Percentiles rank a stretch among this genome's conserved stretches.
phyloP scores from a whole-genome alignment of 2,797 vertebrate genomes.

The Adrianichthys oophorus region DNA sequence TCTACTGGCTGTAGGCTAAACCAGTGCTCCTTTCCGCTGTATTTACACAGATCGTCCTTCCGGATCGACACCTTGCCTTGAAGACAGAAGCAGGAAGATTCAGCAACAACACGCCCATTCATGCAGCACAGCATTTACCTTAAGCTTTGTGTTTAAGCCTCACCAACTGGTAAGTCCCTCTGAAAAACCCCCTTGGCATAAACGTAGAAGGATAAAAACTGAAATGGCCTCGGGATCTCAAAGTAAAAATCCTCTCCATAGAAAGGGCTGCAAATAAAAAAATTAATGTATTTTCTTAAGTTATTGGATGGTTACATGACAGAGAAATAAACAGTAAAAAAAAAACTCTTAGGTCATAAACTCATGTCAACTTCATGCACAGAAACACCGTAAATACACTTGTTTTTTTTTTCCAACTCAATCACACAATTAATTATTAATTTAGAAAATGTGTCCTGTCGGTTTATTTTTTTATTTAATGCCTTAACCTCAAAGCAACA shows the following conservation, averaged over 20 bases:
- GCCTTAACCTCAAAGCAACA: no score
- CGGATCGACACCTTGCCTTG: slow-evolving; percentile 95
- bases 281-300: background rate
- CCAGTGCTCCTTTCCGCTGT: slow-evolving; percentile 93
- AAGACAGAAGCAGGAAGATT: slow-evolving; percentile 28
- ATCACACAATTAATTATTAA: no score
- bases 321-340: background rate
- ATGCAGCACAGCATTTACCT: slow-evolving; percentile 2
- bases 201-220: slow-evolving; percentile 97
- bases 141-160: slow-evolving; percentile 53
- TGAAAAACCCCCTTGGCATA: slow-evolving; percentile 96
- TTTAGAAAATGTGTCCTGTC: no score
- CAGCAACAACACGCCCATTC: slow-evolving; percentile 11
- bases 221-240: slow-evolving; percentile 96
- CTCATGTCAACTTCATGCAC: background rate
- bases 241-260: slow-evolving; percentile 99
- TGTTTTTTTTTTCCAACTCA: no score
- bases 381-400: no score
- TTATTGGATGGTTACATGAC: background rate
- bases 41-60: slow-evolving; percentile 93
- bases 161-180: slow-evolving; percentile 92
- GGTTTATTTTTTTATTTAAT: no score
- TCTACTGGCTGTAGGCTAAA: slow-evolving; percentile 93
- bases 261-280: slow-evolving; percentile 86
- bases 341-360: no score